Base-by-base conservation (phyloP, 2,888 invertebrate genomes). In the Dolichopus griseipennis region DNA sequence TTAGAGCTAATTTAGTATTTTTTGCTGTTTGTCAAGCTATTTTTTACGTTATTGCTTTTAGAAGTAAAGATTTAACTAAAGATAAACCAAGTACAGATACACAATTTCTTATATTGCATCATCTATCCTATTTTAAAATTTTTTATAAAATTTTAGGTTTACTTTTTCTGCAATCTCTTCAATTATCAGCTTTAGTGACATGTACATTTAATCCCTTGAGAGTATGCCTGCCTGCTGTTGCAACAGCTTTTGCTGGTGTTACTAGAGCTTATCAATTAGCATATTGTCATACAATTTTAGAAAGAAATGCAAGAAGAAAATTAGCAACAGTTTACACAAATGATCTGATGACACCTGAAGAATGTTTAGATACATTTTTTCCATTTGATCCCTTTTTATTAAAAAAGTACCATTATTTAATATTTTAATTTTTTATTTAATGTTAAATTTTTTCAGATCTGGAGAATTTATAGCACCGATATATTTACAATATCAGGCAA, bases 351-450 rank as follows among this genome's bases (percentile, higher is more conserved):
- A 83, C 84, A 68, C 82, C 71, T 9, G 81, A 73, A 3, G 79
- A 79, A n/a, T 76, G 79, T n/a, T 80, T 84, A 15, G 85, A 85
- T 68, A 84, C 86, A 2, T 94, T 91, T 83, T 97, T 94, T 78
- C 97, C 97, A 0, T 97, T 95, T 77, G 95, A 95, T 82, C 94
- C 94, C 0, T 96, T 91, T 77, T 80, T 89, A 20, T 83, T 97
- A 65, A 85, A 87, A 74, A 71, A 75, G 79, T 79, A 72, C 6
- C 37, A n/a, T 63, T 21, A 7, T 10, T 20, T 66, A 3, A 62
- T n/a, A n/a, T n/a, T 27, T 27, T 27, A 27, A 27, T 5, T 2
- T 27, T 27, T 27, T 7, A 20, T 22, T 43, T 21, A 65, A 27
- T 0, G n/a, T 52, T 3, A 12, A 67, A 61, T 15, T n/a, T 61